phyloP scores from a whole-genome alignment of 2,888 invertebrate species.

The Dioctria rufipes region DNA sequence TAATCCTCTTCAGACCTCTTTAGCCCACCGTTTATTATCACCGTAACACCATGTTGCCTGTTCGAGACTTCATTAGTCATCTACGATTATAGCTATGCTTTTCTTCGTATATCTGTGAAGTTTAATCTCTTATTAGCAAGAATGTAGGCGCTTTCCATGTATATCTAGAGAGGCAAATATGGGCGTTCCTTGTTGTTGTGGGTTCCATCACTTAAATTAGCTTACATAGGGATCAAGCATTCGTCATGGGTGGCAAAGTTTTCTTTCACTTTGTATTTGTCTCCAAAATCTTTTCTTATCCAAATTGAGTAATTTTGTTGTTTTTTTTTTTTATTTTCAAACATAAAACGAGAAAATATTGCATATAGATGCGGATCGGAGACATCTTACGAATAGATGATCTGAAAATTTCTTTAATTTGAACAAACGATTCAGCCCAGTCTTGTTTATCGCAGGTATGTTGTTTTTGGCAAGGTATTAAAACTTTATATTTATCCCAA shows the following conservation, averaged over 20 bases:
- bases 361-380: too few species aligned
- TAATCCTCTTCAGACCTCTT: background rate
- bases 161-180: background rate
- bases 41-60: background rate
- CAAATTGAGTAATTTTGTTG: too few species aligned
- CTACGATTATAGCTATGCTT: background rate
- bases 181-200: slow-evolving; percentile 12
- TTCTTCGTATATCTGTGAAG: background rate
- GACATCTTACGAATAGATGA: too few species aligned
- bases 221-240: slow-evolving; percentile 23
- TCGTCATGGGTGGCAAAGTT: slow-evolving; percentile 20
- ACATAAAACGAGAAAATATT: too few species aligned
- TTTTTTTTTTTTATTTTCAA: too few species aligned
- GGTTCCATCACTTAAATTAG: slow-evolving; percentile 20
- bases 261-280: background rate
- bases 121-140: too few species aligned
- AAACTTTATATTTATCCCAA: too few species aligned
- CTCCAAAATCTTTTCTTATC: too few species aligned
- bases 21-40: background rate
- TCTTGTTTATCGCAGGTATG: too few species aligned
- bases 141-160: background rate
- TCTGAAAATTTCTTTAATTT: too few species aligned
- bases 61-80: slow-evolving; percentile 13
- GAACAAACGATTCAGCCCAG: too few species aligned
- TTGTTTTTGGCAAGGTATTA: too few species aligned